Conservation (phyloP, 1,140 invertebrate species). For the Bombus difficillimus region DNA sequence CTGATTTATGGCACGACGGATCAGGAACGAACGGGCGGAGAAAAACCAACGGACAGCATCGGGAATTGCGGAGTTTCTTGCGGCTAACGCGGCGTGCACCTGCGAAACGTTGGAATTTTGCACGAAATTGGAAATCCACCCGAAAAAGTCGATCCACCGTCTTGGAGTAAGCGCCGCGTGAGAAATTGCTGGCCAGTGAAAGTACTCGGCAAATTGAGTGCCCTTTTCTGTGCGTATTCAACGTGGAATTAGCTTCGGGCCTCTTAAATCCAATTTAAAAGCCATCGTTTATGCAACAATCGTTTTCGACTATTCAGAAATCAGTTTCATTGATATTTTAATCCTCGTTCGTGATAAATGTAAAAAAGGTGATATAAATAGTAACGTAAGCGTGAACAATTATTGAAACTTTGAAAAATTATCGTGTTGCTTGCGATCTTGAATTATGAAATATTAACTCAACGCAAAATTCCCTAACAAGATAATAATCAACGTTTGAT, state of each 20-base stretch:
- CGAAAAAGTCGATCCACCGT: slow-evolving; percentile 30
- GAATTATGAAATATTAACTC: too few species aligned
- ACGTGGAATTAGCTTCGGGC: neutral
- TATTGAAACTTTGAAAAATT: too few species aligned
- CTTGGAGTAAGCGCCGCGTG: neutral
- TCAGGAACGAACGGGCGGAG: slow-evolving; percentile 21
- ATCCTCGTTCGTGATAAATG: too few species aligned
- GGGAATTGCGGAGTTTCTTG: slow-evolving; percentile 36
- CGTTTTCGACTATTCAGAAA: neutral
- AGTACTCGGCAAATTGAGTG: slow-evolving; percentile 24
- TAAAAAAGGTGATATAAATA: too few species aligned
- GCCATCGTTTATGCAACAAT: neutral
- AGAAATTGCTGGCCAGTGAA: slow-evolving; percentile 39
- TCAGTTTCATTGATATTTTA: neutral
- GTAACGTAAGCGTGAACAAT: too few species aligned
- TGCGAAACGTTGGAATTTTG: slow-evolving; percentile 42
- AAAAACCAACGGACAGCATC: slow-evolving; percentile 32
- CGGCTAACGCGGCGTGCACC: slow-evolving; percentile 16
- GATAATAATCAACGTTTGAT: too few species aligned
- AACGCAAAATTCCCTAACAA: too few species aligned
- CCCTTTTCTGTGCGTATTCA: slow-evolving; percentile 1
- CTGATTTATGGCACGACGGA: slow-evolving; percentile 47
- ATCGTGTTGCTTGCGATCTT: too few species aligned
- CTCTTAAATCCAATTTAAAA: neutral
- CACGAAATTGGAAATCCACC: slow-evolving; percentile 46